Conservation (phyloP, 2,888 invertebrate species). For the Lasioglossum zephyrum region DNA sequence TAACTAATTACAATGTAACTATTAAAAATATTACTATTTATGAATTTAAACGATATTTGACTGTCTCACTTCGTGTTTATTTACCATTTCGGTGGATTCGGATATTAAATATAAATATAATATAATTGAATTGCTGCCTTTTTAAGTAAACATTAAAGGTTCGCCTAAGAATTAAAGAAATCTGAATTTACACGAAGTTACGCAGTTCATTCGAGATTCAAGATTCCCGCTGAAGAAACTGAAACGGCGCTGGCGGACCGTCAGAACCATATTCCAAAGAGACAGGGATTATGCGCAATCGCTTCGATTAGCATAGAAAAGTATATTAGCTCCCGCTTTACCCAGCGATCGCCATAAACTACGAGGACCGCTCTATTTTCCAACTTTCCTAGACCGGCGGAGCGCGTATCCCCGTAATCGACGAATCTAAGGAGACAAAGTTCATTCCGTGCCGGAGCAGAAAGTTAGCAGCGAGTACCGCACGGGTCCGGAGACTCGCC, state of each 20-base stretch:
- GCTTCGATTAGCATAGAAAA: conserved; percentile 8
- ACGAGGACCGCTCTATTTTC: not conserved
- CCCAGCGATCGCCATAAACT: not conserved
- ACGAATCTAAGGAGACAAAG: not conserved
- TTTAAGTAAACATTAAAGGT: no score
- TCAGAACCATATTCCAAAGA: conserved; percentile 2
- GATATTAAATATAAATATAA: not conserved
- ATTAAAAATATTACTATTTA: not conserved
- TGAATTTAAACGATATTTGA: not conserved
- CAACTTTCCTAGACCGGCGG: not conserved
- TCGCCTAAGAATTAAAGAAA: not conserved
- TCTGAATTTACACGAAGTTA: not conserved
- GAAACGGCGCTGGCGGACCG: not conserved
- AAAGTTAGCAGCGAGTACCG: not conserved
- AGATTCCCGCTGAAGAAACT: not conserved
- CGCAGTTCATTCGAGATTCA: not conserved
- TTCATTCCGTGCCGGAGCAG: not conserved
- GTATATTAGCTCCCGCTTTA: conserved; percentile 1
- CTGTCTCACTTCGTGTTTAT: not conserved
- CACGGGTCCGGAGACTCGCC: conserved; percentile 1
- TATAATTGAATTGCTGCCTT: not conserved
- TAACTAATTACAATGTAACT: no score
- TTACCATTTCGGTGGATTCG: not conserved
- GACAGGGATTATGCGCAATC: not conserved
- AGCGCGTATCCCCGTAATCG: not conserved